Percentiles rank a stretch among this genome's conserved stretches.
Conservation (phyloP, 2,888 invertebrate genomes). For the Napeogenes sylphis region DNA sequence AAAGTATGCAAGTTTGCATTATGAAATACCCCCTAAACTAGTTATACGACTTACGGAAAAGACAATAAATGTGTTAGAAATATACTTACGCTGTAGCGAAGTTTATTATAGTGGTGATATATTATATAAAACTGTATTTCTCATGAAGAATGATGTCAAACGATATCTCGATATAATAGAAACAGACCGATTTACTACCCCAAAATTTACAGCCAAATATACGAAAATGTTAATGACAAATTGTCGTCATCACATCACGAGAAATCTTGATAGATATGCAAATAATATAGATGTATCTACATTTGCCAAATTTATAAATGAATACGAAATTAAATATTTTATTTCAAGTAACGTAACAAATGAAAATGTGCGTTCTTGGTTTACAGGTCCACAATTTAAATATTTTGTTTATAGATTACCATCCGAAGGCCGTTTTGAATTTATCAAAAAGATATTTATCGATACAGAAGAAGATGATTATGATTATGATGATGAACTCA, state of each 20-base stretch:
- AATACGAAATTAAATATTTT: conserved; percentile 47
- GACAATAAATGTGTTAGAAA: conserved; percentile 42
- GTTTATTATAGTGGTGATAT: conserved; percentile 32
- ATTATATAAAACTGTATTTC: conserved; percentile 38
- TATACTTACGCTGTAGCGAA: conserved; percentile 26
- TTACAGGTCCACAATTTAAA: conserved; percentile 40
- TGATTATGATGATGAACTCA: conserved; percentile 26
- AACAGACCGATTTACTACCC: conserved; percentile 21
- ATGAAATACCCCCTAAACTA: conserved; percentile 31
- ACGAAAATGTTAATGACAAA: conserved; percentile 49
- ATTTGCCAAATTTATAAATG: conserved; percentile 49
- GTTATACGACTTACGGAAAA: conserved; percentile 47
- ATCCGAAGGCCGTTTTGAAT: conserved; percentile 46
- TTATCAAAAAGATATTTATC: conserved; percentile 50
- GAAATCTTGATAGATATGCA: conserved; percentile 46
- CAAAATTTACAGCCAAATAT: conserved; percentile 39
- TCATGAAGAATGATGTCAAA: conserved; percentile 43
- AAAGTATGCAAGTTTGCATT: conserved; percentile 28
- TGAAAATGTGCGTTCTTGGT: conserved; percentile 33
- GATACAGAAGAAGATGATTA: conserved; percentile 37
- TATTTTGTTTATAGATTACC: conserved; percentile 43
- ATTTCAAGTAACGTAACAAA: conserved; percentile 39
- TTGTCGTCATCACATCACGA: conserved; percentile 43
- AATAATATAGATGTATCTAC: conserved; percentile 44
- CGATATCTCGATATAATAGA: conserved; percentile 47